Conservation (phyloP, 2,888 invertebrate species). For the Nyleta sp. region DNA sequence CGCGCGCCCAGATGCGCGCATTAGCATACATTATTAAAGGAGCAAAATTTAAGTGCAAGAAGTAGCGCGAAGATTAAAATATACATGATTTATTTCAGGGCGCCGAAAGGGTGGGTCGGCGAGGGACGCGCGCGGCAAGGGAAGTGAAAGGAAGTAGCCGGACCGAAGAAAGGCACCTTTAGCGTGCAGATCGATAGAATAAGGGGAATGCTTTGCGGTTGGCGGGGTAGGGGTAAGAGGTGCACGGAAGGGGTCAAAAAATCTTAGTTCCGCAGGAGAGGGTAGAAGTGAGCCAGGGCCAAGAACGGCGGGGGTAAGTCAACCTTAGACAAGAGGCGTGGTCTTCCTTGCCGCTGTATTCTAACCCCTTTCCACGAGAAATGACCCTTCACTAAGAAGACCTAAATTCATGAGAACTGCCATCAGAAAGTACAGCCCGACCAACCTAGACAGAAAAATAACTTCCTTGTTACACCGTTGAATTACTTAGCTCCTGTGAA, state of each 20-base stretch:
- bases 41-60: slow-evolving; percentile 61
- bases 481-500: slow-evolving; percentile 48
- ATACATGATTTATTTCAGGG: slow-evolving; percentile 64
- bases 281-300: slow-evolving; percentile 67
- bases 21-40: slow-evolving; percentile 57
- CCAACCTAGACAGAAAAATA: slow-evolving; percentile 62
- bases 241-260: slow-evolving; percentile 73
- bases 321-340: slow-evolving; percentile 82
- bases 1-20: slow-evolving; percentile 61
- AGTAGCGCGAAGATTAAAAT: slow-evolving; percentile 63
- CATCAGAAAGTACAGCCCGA: slow-evolving; percentile 62
- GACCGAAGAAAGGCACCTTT: slow-evolving; percentile 78
- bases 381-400: slow-evolving; percentile 65
- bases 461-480: slow-evolving; percentile 58
- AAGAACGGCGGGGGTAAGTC: slow-evolving; percentile 74
- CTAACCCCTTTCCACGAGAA: slow-evolving; percentile 70
- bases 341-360: slow-evolving; percentile 73
- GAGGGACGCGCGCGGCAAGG: slow-evolving; percentile 52
- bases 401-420: slow-evolving; percentile 65
- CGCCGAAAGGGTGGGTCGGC: slow-evolving; percentile 41
- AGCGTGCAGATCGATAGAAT: slow-evolving; percentile 79
- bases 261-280: slow-evolving; percentile 75
- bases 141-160: slow-evolving; percentile 64
- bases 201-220: slow-evolving; percentile 71
- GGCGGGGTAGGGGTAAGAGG: slow-evolving; percentile 69